Conservation (phyloP, 2,113 vertebrate genomes). For the Mormyrus lacerda region DNA sequence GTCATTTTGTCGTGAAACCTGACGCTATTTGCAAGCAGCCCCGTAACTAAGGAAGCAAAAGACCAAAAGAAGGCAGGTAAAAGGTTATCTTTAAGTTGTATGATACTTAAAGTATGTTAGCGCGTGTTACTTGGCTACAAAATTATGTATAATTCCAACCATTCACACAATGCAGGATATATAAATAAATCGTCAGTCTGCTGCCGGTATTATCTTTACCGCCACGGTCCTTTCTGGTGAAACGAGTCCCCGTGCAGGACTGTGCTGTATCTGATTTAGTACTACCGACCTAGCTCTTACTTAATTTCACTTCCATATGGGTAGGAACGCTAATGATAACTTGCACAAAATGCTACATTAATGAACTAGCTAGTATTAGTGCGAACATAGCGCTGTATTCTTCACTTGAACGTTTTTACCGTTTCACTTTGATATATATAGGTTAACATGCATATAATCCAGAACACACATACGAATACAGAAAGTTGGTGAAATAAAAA, state of each 20-base stretch:
- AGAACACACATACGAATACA: not conserved
- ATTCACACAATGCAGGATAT: not conserved
- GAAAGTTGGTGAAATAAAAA: not conserved
- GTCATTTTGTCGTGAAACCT: slow-evolving; percentile 30
- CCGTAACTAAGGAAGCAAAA: slow-evolving; percentile 43
- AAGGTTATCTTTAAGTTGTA: not conserved
- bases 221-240: not conserved
- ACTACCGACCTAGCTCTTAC: not conserved
- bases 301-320: not conserved
- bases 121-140: not conserved
- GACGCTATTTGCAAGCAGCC: slow-evolving; percentile 21
- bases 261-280: not conserved
- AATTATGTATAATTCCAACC: not conserved
- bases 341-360: not conserved
- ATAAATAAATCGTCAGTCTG: not conserved
- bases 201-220: not conserved
- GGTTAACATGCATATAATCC: not conserved
- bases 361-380: not conserved
- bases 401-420: not conserved
- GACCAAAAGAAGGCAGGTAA: slow-evolving; percentile 2
- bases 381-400: not conserved
- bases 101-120: not conserved
- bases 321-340: not conserved
- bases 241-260: not conserved
- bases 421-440: not conserved